phyloP scores from a whole-genome alignment of 2,888 invertebrate species.

The Caenorhabditis zanzibari region DNA sequence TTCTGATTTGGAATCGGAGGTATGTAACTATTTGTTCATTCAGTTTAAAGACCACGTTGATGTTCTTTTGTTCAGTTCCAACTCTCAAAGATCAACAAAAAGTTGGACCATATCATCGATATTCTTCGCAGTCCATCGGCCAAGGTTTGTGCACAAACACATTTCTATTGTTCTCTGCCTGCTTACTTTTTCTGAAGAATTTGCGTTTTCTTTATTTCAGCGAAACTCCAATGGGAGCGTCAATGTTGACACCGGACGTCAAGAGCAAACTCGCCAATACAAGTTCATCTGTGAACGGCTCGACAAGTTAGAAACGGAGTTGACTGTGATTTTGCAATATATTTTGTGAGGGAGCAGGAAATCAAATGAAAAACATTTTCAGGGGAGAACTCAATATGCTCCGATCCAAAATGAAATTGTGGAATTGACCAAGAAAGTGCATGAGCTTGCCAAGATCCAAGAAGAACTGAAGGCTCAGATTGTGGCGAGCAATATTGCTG shows the following conservation, averaged over 20 bases:
- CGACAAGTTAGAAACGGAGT: slow-evolving; percentile 48
- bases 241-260: slow-evolving; percentile 52
- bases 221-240: slow-evolving; percentile 23
- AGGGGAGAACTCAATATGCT: slow-evolving; percentile 25
- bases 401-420: slow-evolving; percentile 33
- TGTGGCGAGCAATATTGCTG: slow-evolving; percentile 28
- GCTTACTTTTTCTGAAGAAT: slow-evolving; percentile 11
- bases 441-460: slow-evolving; percentile 44
- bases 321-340: slow-evolving; percentile 30
- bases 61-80: slow-evolving; percentile 32
- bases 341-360: neutral
- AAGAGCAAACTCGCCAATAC: slow-evolving; percentile 60
- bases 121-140: slow-evolving; percentile 47
- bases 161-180: slow-evolving; percentile 10
- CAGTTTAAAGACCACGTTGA: neutral
- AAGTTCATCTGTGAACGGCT: slow-evolving; percentile 51
- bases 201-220: slow-evolving; percentile 41
- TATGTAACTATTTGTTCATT: neutral
- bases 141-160: slow-evolving; percentile 45
- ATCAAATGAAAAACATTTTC: neutral
- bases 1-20: slow-evolving; percentile 38
- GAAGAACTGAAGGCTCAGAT: slow-evolving; percentile 28
- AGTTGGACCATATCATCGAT: slow-evolving; percentile 54
- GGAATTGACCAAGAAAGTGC: slow-evolving; percentile 39
- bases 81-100: slow-evolving; percentile 59